Evolutionary conservation across 2,113 vertebrate species (phyloP).

Genomic region (Hydropotes inermis): DNA sequence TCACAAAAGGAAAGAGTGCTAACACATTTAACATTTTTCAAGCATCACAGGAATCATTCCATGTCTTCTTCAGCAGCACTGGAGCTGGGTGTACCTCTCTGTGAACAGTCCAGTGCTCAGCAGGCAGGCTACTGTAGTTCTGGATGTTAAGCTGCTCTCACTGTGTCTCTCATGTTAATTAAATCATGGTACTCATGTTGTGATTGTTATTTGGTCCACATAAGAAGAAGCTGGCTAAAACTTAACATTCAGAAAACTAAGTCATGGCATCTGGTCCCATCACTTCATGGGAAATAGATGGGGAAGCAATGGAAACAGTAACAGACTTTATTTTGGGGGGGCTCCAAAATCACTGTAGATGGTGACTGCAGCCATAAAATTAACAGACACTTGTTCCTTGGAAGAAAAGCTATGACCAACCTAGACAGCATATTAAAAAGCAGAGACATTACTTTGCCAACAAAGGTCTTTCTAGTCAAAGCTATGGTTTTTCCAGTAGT

Average conservation of each 20-base stretch:
- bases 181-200: background rate
- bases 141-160: background rate
- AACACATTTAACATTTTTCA: background rate
- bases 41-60: background rate
- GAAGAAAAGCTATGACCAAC: background rate
- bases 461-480: fast-evolving
- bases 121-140: background rate
- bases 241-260: background rate
- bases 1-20: background rate
- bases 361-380: background rate
- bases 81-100: background rate
- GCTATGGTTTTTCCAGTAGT: background rate
- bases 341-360: background rate
- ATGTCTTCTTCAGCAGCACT: background rate
- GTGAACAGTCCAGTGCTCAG: background rate
- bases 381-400: background rate
- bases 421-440: background rate
- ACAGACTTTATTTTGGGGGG: fast-evolving
- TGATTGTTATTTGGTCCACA: background rate
- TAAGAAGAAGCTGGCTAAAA: background rate
- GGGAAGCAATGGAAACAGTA: background rate
- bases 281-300: background rate
- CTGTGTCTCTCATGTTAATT: background rate
- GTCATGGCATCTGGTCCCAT: background rate
- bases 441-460: background rate